Evolutionary conservation across 2,113 vertebrate genomes (phyloP).

Genomic region (Oenanthe oenanthe): DNA sequence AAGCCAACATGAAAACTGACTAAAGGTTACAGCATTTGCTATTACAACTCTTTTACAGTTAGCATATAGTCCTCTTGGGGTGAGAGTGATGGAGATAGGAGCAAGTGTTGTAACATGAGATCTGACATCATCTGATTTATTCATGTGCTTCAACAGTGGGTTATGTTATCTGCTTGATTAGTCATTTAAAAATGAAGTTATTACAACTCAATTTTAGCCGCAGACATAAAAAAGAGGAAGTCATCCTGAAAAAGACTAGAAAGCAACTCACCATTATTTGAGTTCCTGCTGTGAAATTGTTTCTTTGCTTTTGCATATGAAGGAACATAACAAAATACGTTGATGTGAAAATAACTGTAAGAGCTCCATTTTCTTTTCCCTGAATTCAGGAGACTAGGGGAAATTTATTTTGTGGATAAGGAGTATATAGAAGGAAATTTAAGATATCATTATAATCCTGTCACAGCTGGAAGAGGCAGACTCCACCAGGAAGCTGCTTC

Average conservation of each 20-base stretch:
- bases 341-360: neutral
- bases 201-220: neutral
- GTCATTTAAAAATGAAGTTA: neutral
- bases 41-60: neutral
- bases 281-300: neutral
- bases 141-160: neutral
- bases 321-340: neutral
- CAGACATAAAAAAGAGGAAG: neutral
- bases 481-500: neutral
- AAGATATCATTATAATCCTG: neutral
- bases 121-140: slow-evolving; percentile 40
- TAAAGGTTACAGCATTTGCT: neutral
- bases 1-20: slow-evolving; percentile 4
- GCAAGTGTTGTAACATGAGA: slow-evolving; percentile 6
- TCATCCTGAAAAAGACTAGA: neutral
- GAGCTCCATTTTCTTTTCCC: neutral
- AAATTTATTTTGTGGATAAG: neutral
- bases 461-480: neutral
- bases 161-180: neutral
- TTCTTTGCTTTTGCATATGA: neutral
- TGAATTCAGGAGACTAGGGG: neutral
- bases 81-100: neutral
- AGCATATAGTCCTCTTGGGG: neutral
- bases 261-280: neutral
- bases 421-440: neutral